phyloP scores from a whole-genome alignment of 2,113 vertebrate species.

The Hipposideros armiger region DNA sequence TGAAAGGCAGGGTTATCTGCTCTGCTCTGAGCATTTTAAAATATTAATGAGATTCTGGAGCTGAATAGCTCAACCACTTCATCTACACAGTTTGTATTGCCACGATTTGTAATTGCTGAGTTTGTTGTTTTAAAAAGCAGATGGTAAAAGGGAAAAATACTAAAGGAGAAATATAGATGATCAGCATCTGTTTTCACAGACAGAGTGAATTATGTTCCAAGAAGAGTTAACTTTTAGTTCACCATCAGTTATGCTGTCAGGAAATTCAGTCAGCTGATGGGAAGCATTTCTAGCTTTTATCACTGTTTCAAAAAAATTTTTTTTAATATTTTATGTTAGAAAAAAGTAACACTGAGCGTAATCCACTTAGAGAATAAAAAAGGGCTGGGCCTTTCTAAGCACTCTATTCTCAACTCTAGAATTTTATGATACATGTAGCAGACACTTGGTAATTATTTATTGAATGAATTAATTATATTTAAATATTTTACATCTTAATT shows the following conservation, averaged over 20 bases:
- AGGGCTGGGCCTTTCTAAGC: background rate
- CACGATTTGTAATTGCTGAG: slow-evolving; percentile 5
- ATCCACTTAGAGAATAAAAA: slow-evolving; percentile 58
- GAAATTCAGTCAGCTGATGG: slow-evolving; percentile 59
- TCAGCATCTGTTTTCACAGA: slow-evolving; percentile 33
- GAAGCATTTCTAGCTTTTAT: slow-evolving; percentile 10
- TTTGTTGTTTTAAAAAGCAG: slow-evolving; percentile 22
- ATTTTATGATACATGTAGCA: background rate
- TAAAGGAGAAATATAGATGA: background rate
- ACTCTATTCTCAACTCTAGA: background rate
- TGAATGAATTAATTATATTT: background rate
- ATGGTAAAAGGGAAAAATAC: background rate
- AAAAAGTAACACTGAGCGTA: slow-evolving; percentile 53
- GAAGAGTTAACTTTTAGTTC: slow-evolving; percentile 37
- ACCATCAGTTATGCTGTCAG: background rate
- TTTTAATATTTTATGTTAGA: background rate
- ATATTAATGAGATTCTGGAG: background rate
- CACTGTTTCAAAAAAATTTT: background rate
- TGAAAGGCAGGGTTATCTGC: background rate
- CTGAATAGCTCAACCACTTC: background rate
- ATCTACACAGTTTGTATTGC: background rate
- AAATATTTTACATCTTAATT: background rate
- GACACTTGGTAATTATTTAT: background rate
- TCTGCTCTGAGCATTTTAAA: slow-evolving; percentile 34
- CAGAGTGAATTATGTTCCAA: background rate